phyloP scores from a whole-genome alignment of 1,140 invertebrate species.

The Procambarus virginalis region DNA sequence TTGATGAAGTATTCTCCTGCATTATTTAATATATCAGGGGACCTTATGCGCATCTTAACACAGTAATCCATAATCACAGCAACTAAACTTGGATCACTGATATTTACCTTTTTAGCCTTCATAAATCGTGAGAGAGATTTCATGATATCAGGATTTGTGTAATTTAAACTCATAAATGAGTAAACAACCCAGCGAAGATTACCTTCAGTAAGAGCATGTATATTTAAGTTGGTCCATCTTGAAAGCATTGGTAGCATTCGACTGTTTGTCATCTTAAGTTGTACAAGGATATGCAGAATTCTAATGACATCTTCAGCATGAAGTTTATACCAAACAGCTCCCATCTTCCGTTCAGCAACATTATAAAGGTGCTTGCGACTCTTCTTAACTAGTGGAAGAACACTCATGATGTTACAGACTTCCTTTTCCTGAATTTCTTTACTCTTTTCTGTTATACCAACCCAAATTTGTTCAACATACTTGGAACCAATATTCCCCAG shows the following conservation, averaged over 20 bases:
- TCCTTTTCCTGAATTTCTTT: conserved; percentile 78
- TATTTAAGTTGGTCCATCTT: conserved; percentile 80
- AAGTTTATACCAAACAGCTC: conserved; percentile 78
- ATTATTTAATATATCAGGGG: conserved; percentile 77
- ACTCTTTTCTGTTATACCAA: conserved; percentile 79
- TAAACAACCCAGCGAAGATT: conserved; percentile 79
- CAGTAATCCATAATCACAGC: conserved; percentile 80
- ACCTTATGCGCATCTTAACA: conserved; percentile 78
- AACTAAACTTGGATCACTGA: conserved; percentile 78
- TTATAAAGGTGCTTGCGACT: conserved; percentile 80
- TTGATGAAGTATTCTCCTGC: conserved; percentile 79
- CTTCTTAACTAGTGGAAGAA: conserved; percentile 78
- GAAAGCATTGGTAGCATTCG: conserved; percentile 76
- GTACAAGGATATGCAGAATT: conserved; percentile 75
- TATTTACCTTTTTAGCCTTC: conserved; percentile 75
- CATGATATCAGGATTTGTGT: conserved; percentile 77
- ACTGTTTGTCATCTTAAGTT: conserved; percentile 74
- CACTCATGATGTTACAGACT: conserved; percentile 78
- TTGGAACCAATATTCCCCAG: conserved; percentile 73
- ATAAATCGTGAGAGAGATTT: conserved; percentile 80
- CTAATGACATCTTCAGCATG: conserved; percentile 77
- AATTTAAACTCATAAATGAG: conserved; percentile 77
- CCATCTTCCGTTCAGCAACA: conserved; percentile 79
- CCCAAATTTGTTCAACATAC: conserved; percentile 81
- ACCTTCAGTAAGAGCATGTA: conserved; percentile 79